A percentile compares a stretch with the other conserved stretches of the same genome.
These are phyloP conservation scores for Ceyx margarethae DNA, from an alignment of 2,113 vertebrate species.

Conservation along the genomic window DNA sequence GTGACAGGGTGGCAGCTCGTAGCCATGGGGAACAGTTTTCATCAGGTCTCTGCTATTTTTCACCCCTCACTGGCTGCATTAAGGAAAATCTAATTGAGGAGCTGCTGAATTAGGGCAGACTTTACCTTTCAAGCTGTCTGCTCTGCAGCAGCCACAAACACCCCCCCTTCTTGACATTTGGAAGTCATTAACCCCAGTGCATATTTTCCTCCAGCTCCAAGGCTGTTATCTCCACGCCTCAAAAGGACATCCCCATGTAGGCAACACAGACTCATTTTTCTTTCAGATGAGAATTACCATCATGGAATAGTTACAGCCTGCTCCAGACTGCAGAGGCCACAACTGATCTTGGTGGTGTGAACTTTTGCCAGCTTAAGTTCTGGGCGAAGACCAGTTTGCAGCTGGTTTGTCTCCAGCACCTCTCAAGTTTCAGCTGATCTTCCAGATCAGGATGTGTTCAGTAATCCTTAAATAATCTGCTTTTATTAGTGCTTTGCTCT, in stretches of 20 bases:
- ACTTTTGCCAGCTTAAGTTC: background rate
- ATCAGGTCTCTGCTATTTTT: background rate
- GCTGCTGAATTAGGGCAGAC: background rate
- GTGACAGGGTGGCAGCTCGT: background rate
- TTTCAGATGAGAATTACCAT: background rate
- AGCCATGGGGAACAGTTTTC: background rate
- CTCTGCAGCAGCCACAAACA: background rate
- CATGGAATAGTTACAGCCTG: background rate
- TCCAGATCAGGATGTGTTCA: background rate
- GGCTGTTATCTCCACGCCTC: background rate
- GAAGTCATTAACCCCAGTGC: background rate
- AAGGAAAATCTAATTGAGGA: conserved; percentile 13
- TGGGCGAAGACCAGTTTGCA: background rate
- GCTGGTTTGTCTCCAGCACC: background rate
- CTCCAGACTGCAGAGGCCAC: background rate
- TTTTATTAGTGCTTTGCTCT: background rate
- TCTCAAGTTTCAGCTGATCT: background rate
- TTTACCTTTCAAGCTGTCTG: background rate
- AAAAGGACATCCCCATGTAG: background rate
- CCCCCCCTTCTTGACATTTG: background rate
- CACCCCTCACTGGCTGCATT: background rate
- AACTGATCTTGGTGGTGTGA: background rate
- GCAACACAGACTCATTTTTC: background rate
- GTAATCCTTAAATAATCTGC: background rate
- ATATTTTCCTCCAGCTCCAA: background rate